Base-by-base conservation (phyloP, 2,797 vertebrate genomes). In the Harpagifer antarcticus region DNA sequence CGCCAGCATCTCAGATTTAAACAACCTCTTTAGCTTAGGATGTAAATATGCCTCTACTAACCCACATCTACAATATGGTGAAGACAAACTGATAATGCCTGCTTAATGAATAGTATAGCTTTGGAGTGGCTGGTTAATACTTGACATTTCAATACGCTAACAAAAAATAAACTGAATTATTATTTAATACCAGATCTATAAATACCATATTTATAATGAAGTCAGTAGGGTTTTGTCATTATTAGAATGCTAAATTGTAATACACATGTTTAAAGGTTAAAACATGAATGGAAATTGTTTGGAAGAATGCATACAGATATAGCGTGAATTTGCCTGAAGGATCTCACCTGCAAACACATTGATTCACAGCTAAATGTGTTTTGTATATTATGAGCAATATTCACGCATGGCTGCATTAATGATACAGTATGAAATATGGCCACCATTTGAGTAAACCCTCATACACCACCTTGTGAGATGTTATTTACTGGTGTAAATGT, bases 401-500 rank as follows among this genome's bases (percentile, higher is more conserved):
- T 43, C 42, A 23, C 19, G 58, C 23, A 6, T 20, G 3, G 56
- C 16, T 49, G 53, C 27, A 27, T 54, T 74, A 65, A 43, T 42
- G 42, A 40, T 19, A 63, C 68, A 13, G 31, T 68, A 43, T 72
- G 47, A 82, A 73, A 59, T 58, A 57, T 52, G n/a, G 14, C 0
- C 7, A 7, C 45, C 17, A 1, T 40, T 68, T 61, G 20, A 77
- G 55, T 58, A 17, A 19, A 13, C 44, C 45, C 0, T 74, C 42
- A 76, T 37, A 37, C 47, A 49, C 61, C 47, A n/a, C 37, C 23
- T 55, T n/a, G 20, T 53, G 20, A 54, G 52, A 65, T 68, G 48
- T 72, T 63, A 65, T 58, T 66, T 16, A 55, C 48, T 68, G 71
- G 74, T 68, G 71, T 67, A 56, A 81, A 79, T 87, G 42, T 81